Percentiles rank a stretch among this genome's conserved stretches.
phyloP scores from a whole-genome alignment of 2,888 invertebrate genomes.

The Chironomus riparius region DNA sequence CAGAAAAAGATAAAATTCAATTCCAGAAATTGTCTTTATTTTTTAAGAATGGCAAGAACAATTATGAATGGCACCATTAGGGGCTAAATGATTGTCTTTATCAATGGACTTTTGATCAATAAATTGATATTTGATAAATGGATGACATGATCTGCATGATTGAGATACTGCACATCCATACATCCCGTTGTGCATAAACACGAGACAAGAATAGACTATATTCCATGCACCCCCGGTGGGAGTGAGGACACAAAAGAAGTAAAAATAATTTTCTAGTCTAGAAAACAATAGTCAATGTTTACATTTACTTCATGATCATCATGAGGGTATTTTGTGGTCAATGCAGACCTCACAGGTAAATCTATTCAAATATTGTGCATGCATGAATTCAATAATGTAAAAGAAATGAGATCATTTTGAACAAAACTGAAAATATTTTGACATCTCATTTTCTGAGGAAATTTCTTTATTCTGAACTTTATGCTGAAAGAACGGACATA shows the following conservation, averaged over 20 bases:
- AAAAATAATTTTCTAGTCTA: neutral
- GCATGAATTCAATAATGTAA: neutral
- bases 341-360: slow-evolving; percentile 27
- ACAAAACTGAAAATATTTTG: slow-evolving; percentile 17
- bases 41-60: neutral
- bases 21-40: neutral
- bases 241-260: slow-evolving; percentile 19
- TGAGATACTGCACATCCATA: neutral
- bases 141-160: slow-evolving; percentile 14
- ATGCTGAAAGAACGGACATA: neutral
- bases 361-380: neutral
- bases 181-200: neutral
- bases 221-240: neutral
- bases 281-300: slow-evolving; percentile 10
- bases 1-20: neutral
- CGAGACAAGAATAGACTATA: neutral
- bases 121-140: slow-evolving; percentile 12
- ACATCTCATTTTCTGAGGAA: slow-evolving; percentile 26
- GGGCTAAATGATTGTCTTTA: slow-evolving; percentile 1
- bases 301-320: neutral
- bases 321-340: slow-evolving; percentile 23
- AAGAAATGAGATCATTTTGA: slow-evolving; percentile 19
- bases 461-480: neutral
- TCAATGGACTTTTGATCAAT: slow-evolving; percentile 13
- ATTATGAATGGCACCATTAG: slow-evolving; percentile 5